A percentile compares a stretch with the other conserved stretches of the same genome.
Conservation (phyloP, 2,113 vertebrate species). For the Rana temporaria region DNA sequence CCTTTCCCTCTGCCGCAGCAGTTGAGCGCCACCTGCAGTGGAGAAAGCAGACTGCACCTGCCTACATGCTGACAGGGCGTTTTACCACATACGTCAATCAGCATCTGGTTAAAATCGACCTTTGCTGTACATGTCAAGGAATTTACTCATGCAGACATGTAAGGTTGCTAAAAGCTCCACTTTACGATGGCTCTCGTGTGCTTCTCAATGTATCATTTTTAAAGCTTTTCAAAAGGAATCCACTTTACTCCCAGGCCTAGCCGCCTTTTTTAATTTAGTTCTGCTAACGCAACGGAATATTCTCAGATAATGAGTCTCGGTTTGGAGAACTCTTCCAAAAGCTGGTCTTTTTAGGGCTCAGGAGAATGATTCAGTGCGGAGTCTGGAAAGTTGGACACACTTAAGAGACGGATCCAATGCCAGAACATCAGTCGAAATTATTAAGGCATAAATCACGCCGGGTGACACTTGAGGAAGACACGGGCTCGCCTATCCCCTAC, state of each 20-base stretch:
- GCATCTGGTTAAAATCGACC: not conserved
- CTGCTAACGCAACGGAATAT: not conserved
- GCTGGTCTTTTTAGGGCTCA: not conserved
- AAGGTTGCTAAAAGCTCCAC: too few species aligned
- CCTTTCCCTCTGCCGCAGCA: too few species aligned
- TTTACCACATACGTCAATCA: too few species aligned
- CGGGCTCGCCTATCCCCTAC: too few species aligned
- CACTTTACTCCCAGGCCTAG: too few species aligned
- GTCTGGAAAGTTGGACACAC: not conserved
- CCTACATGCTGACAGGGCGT: too few species aligned
- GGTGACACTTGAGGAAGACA: not conserved
- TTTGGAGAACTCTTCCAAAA: not conserved
- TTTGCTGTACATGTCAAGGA: too few species aligned
- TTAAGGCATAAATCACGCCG: constrained; percentile 17
- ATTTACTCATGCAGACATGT: not conserved
- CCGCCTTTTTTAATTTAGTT: not conserved
- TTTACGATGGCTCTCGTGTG: too few species aligned
- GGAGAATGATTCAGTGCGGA: not conserved
- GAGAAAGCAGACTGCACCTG: too few species aligned
- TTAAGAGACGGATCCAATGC: not conserved
- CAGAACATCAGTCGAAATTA: not conserved
- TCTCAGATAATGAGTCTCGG: constrained; percentile 8
- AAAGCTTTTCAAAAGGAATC: too few species aligned
- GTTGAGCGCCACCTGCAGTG: too few species aligned
- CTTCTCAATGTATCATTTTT: too few species aligned